Evolutionary conservation across 2,797 vertebrate genomes (phyloP).

Genomic region (Bryconaethiops microstoma): DNA sequence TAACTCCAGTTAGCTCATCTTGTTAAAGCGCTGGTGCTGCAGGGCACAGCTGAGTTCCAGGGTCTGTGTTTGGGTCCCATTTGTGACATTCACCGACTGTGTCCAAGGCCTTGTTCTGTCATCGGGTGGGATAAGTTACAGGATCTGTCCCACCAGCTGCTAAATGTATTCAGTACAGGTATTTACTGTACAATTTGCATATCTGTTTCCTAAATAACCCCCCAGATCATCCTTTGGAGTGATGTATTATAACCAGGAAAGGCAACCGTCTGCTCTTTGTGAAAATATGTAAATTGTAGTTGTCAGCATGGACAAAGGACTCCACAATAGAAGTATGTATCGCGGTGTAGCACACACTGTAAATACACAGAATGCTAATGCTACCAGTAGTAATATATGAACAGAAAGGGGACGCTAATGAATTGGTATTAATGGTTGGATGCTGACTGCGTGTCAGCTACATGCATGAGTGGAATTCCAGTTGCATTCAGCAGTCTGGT

Average conservation of each 20-base stretch:
- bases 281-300: neutral
- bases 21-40: neutral
- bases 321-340: neutral
- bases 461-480: constrained; percentile 5
- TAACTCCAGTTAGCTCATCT: neutral
- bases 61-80: neutral
- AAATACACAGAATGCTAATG: neutral
- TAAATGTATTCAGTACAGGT: neutral
- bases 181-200: neutral
- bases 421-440: neutral
- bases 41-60: neutral
- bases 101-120: neutral
- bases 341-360: neutral
- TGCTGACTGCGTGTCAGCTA: neutral
- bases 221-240: neutral
- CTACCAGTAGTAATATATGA: neutral
- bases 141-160: neutral
- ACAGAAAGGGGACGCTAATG: neutral
- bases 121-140: neutral
- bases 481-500: neutral
- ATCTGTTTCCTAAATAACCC: neutral
- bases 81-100: neutral
- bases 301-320: neutral
- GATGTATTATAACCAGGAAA: neutral
- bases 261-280: neutral